A percentile compares a stretch with the other conserved stretches of the same genome.
phyloP scores from a whole-genome alignment of 2,113 vertebrate genomes.

The Muntiacus reevesi region DNA sequence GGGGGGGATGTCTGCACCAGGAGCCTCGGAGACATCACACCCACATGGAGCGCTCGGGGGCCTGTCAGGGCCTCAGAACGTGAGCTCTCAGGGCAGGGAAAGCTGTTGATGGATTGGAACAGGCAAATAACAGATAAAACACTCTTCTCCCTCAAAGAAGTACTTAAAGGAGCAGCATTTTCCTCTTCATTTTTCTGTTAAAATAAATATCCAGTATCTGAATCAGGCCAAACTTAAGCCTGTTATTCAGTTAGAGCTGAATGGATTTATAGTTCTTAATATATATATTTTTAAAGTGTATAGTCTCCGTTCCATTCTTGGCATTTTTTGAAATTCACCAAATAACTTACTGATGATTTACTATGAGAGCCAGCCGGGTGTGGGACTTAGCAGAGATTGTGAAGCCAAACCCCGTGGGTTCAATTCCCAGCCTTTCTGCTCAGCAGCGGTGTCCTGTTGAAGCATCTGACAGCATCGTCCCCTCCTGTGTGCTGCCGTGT shows the following conservation, averaged over 20 bases:
- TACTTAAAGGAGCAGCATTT: neutral
- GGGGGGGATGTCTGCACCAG: neutral
- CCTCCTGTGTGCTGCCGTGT: neutral
- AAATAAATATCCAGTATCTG: neutral
- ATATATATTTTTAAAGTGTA: neutral
- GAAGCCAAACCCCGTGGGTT: neutral
- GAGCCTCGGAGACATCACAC: accelerated
- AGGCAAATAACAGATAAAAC: neutral
- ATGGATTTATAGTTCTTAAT: neutral
- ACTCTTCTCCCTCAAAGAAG: neutral
- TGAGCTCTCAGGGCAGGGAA: neutral
- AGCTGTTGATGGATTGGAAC: neutral
- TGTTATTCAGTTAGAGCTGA: neutral
- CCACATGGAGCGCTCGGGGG: accelerated
- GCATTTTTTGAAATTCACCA: neutral
- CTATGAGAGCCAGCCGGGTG: too few relatives aligned
- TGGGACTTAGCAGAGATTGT: neutral
- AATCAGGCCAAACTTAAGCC: neutral
- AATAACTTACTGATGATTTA: neutral
- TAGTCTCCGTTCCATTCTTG: neutral
- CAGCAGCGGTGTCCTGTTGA: accelerated
- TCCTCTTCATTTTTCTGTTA: neutral
- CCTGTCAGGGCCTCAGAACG: neutral
- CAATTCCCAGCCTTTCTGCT: neutral
- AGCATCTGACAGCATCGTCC: neutral